Evolutionary conservation across 2,888 invertebrate genomes (phyloP).

Genomic region (Meliscaeva auricollis): DNA sequence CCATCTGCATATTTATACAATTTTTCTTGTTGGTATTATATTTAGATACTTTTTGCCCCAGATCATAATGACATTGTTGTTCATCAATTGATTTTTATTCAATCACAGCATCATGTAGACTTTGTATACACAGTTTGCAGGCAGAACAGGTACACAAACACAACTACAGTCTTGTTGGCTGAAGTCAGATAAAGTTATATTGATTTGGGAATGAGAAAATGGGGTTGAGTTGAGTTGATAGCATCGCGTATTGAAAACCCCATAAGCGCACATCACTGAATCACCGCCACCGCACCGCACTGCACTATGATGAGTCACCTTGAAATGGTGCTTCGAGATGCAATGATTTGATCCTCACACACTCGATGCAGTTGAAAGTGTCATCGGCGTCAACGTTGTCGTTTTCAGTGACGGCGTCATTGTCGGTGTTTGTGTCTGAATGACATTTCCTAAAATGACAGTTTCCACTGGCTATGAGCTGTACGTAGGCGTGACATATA

Average conservation of each 20-base stretch:
- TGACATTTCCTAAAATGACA: conserved; percentile 49
- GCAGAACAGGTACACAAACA: not conserved
- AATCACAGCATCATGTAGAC: conserved; percentile 32
- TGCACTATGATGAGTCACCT: conserved; percentile 32
- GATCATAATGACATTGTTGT: conserved; percentile 62
- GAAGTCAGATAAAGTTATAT: conserved; percentile 26
- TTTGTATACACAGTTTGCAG: not conserved
- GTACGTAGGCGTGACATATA: not conserved
- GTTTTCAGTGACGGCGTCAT: not conserved
- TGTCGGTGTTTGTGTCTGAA: conserved; percentile 21
- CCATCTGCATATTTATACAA: conserved; percentile 5
- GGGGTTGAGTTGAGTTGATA: conserved; percentile 7
- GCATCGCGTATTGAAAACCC: conserved; percentile 20
- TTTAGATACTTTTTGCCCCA: conserved; percentile 58
- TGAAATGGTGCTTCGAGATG: conserved; percentile 39
- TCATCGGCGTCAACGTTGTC: not conserved
- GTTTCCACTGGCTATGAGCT: not conserved
- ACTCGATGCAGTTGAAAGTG: conserved; percentile 20
- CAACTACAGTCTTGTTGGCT: not conserved
- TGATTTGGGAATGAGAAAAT: conserved; percentile 22
- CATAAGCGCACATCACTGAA: not conserved
- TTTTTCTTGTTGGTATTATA: conserved; percentile 29
- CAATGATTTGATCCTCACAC: conserved; percentile 25
- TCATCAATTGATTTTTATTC: conserved; percentile 70
- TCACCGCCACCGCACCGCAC: not conserved